Percentiles rank a stretch among this genome's conserved stretches.
Conservation (phyloP, 2,113 vertebrate species). For the Phocoena phocoena region DNA sequence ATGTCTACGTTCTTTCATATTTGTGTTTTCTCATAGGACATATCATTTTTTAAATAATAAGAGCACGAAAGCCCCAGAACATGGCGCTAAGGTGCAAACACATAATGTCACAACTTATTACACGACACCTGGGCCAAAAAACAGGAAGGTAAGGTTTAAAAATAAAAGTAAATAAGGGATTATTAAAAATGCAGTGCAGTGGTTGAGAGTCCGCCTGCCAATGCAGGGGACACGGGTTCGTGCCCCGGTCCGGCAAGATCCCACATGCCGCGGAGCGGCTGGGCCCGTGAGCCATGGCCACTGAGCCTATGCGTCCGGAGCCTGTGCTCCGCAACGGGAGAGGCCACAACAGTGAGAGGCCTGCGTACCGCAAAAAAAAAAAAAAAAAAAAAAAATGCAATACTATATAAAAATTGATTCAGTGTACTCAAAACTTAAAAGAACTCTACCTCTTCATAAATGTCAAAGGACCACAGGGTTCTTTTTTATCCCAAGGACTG, state of each 20-base stretch:
- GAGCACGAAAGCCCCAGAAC: neutral
- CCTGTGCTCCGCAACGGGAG: too few species aligned
- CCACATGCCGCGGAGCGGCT: too few species aligned
- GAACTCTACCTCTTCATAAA: neutral
- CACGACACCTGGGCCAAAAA: neutral
- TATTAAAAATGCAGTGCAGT: neutral
- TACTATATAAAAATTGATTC: neutral
- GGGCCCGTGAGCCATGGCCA: too few species aligned
- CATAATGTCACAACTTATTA: neutral
- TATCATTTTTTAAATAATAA: neutral
- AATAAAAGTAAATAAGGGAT: neutral
- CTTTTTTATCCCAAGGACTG: constrained; percentile 35
- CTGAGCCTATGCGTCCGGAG: too few species aligned
- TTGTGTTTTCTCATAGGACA: neutral
- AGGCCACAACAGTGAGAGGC: too few species aligned
- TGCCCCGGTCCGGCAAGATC: too few species aligned
- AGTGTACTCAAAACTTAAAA: constrained; percentile 14
- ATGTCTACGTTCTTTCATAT: neutral
- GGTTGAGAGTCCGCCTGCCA: too few species aligned
- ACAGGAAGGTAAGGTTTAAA: neutral
- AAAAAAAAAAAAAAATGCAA: neutral
- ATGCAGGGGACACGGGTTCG: too few species aligned
- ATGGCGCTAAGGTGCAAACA: neutral
- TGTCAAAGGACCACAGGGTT: neutral
- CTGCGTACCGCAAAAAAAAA: too few species aligned